phyloP scores from a whole-genome alignment of 2,113 vertebrate genomes.

The Indicator indicator region DNA sequence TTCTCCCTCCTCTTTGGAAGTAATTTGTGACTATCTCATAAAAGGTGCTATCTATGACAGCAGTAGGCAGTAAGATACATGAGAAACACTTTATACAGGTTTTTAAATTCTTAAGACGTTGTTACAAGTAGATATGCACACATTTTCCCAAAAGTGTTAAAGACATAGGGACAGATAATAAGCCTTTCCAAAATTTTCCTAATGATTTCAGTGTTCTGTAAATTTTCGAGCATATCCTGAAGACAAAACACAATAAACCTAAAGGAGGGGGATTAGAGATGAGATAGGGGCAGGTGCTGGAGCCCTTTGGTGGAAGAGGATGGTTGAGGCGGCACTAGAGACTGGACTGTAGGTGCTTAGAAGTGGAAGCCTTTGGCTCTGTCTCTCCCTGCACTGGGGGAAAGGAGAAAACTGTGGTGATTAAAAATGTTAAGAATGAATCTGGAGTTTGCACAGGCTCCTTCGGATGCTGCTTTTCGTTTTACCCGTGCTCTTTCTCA shows the following conservation, averaged over 20 bases:
- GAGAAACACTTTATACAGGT: not conserved
- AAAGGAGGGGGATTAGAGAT: not conserved
- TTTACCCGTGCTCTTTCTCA: not conserved
- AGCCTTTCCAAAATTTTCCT: not conserved
- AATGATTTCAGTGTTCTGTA: not conserved
- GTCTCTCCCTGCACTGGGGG: not conserved
- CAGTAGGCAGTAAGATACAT: not conserved
- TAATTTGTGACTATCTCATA: not conserved
- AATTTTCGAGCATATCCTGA: not conserved
- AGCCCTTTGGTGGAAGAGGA: not conserved
- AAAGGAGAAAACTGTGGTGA: not conserved
- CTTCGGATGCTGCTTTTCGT: not conserved
- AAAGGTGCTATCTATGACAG: not conserved
- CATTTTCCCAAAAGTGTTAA: not conserved
- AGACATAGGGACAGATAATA: not conserved
- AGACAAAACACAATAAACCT: not conserved
- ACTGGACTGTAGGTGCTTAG: not conserved
- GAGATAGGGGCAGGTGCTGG: rapidly evolving
- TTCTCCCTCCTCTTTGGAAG: not conserved
- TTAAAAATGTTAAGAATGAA: not conserved
- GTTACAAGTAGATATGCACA: not conserved
- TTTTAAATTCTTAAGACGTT: not conserved
- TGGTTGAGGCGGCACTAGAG: not conserved
- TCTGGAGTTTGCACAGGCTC: not conserved
- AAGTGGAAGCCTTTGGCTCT: not conserved